Base-by-base conservation (phyloP, 2,888 invertebrate genomes). In the Rotaria sp. region DNA sequence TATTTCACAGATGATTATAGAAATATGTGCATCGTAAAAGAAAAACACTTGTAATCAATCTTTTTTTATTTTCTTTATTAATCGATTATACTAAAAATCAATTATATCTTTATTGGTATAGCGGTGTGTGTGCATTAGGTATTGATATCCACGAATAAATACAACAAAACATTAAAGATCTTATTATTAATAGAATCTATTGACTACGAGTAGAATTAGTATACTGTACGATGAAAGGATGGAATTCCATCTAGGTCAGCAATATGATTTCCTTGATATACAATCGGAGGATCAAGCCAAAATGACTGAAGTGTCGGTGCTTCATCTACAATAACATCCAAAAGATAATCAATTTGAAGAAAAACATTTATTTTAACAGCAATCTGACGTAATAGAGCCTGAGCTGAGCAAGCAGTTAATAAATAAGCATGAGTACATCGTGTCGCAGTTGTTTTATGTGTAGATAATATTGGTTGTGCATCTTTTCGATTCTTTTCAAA, bases 351-450 rank as follows among this genome's bases (percentile, higher is more conserved):
- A 7, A 21, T 5, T 38, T 35, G 74, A 8, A 21, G 24, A 38
- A 74, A 74, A 5, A 1, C 7, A 26, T 74, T 38, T 74, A 24
- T 74, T 24, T 45, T n/a, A n/a, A 15, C 26, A 80, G 26, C 26
- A 45, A 80, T 80, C n/a, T 80, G 80, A n/a, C 80, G 80, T n/a
- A 80, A 15, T 15, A 80, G 5, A 45, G 45, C 80, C 15, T n/a
- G 45, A n/a, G 80, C 45, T 5, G 80, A 80, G 45, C 80, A 80
- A 80, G 24, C 80, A 11, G 80, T 80, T 15, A 80, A 45, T n/a
- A 80, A 45, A 80, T 80, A 80, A 41, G 80, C 80, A 80, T 80
- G 80, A 26, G 45, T 21, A 45, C 80, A 80, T 45, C 80, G 41
- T n/a, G 1, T 80, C 45, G 80, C 18, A 80, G 0, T 1, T 13